These are phyloP conservation scores for Eledona agricola DNA, from an alignment of 2,888 invertebrate species.

Conservation along the genomic window DNA sequence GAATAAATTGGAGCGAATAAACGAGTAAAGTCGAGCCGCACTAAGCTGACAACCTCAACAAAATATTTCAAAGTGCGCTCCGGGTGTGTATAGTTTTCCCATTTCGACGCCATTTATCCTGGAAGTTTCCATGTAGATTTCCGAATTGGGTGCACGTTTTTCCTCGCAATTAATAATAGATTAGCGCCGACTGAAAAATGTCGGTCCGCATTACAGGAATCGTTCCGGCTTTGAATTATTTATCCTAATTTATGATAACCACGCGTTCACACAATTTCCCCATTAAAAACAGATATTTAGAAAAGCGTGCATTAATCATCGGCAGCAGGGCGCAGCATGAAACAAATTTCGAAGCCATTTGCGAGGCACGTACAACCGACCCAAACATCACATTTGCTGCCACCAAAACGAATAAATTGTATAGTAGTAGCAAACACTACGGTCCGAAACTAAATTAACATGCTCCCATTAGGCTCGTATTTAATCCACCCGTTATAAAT, in stretches of 20 bases:
- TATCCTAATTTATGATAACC: conserved; percentile 36
- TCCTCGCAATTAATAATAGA: conserved; percentile 20
- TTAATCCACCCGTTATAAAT: conserved; percentile 28
- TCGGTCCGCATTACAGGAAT: conserved; percentile 11
- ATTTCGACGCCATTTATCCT: conserved; percentile 25
- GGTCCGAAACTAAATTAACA: conserved; percentile 34
- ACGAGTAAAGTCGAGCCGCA: background rate
- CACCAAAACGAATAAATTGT: conserved; percentile 33
- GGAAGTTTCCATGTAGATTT: conserved; percentile 13
- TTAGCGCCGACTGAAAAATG: conserved; percentile 18
- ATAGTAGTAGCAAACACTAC: conserved; percentile 26
- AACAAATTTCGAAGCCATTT: conserved; percentile 36
- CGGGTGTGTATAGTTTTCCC: conserved; percentile 6
- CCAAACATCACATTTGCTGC: conserved; percentile 37
- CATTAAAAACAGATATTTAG: conserved; percentile 37
- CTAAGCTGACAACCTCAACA: conserved; percentile 3
- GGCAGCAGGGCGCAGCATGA: conserved; percentile 17
- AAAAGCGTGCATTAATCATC: conserved; percentile 35
- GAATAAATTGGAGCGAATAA: conserved; percentile 7
- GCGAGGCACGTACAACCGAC: conserved; percentile 29
- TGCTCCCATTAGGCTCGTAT: conserved; percentile 25
- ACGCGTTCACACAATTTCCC: conserved; percentile 30
- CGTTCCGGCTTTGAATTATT: conserved; percentile 29
- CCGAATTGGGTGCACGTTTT: conserved; percentile 8
- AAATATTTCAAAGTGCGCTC: too few relatives aligned